Base-by-base conservation (phyloP, 2,113 vertebrate species). In the Phalacrocorax carbo region DNA sequence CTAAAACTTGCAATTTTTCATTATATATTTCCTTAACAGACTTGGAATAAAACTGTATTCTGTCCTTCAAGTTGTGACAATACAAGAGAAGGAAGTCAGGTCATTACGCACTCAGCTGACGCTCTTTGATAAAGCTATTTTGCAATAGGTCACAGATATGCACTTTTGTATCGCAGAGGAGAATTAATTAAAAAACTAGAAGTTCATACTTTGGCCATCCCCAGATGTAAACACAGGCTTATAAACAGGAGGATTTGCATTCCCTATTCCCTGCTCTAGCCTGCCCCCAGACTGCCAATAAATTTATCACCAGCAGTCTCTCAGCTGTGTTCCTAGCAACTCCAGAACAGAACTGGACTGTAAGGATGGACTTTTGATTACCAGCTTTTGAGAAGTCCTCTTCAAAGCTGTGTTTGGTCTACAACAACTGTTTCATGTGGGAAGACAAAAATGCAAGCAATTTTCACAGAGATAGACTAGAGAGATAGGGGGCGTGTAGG, bases 171-270 rank as follows among this genome's bases (percentile, higher is more conserved):
- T 76, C 4, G 0, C 62, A 77, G 38, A 83, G 60, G 34, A 79
- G n/a, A 95, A 89, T 79, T 88, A 85, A 93, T 80, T 90, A 96
- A 85, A 65, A 90, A 95, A 88, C 4, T 54, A 27, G 5, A 48
- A 92, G 86, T 68, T 93, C 32, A 58, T 81, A 32, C 46, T 95
- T 88, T 78, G 72, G 77, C 57, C 49, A 78, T 77, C 23, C 46
- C n/a, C n/a, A 89, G 48, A 82, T 55, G 34, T 66, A 95, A 90
- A 87, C 65, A 82, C 38, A 79, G 69, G 77, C 17, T 94, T 81
- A 87, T 3, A 75, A 96, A 93, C 32, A 78, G 68, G 68, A 81
- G 48, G 52, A 94, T 61, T 40, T 90, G 60, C 48, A 64, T 78
- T 84, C 49, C 42, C 71, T 82, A 49, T 79, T 88, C 81, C 25